Conservation (phyloP, 37 sponge, comb jelly and placozoan genomes). For the Haliclona indistincta region DNA sequence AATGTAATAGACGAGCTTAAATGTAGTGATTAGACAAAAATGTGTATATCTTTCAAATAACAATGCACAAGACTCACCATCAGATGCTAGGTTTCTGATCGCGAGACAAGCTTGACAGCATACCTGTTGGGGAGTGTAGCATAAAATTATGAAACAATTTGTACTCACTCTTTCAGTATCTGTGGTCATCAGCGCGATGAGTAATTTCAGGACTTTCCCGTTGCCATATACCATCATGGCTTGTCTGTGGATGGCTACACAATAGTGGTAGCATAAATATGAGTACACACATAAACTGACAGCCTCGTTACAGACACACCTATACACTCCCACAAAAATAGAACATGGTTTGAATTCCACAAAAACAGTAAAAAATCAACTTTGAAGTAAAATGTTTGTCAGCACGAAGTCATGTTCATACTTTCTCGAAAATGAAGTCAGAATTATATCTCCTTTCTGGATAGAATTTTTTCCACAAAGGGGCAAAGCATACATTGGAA, state of each 20-base stretch:
- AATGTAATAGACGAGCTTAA: too few species aligned
- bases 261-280: neutral
- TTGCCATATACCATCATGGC: conserved; percentile 16
- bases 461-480: too few species aligned
- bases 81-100: conserved; percentile 69
- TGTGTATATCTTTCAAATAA: too few species aligned
- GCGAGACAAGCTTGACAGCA: conserved; percentile 73
- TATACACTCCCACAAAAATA: conserved; percentile 28
- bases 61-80: conserved; percentile 45
- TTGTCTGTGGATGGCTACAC: conserved; percentile 36
- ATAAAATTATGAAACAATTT: too few species aligned
- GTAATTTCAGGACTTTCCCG: conserved; percentile 39
- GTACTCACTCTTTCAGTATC: conserved; percentile 39
- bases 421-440: too few species aligned
- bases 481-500: too few species aligned
- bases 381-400: too few species aligned
- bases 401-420: too few species aligned
- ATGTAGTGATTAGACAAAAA: too few species aligned
- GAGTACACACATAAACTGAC: conserved; percentile 2
- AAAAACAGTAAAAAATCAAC: too few species aligned
- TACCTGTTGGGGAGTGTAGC: conserved; percentile 35
- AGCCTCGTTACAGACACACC: conserved; percentile 27
- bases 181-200: conserved; percentile 55
- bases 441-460: too few species aligned
- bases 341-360: too few species aligned